These are phyloP conservation scores for Acromyrmex echinatior DNA, from an alignment of 1,140 invertebrate species.

Conservation along the genomic window DNA sequence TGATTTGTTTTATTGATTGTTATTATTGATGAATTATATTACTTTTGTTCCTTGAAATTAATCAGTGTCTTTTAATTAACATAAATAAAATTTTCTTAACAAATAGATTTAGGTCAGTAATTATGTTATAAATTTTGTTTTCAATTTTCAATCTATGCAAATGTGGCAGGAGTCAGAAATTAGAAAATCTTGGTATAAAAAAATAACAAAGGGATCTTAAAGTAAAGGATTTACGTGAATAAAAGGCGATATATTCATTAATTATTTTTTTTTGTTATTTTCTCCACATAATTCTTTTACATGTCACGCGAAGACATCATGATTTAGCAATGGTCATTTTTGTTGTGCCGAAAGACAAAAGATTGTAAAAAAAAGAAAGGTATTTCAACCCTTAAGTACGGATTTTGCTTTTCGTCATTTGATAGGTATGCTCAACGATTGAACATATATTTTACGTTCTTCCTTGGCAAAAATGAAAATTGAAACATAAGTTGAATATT, in stretches of 20 bases:
- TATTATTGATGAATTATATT: too few species aligned
- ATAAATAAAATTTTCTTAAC: too few species aligned
- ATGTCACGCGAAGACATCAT: neutral
- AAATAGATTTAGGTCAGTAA: too few species aligned
- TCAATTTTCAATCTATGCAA: too few species aligned
- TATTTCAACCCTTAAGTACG: conserved; percentile 50
- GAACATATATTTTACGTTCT: neutral
- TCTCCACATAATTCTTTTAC: conserved; percentile 36
- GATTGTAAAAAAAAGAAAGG: neutral
- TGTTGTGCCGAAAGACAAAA: neutral
- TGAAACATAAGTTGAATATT: too few species aligned
- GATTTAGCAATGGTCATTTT: conserved; percentile 2
- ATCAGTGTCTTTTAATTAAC: too few species aligned
- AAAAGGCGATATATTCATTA: conserved; percentile 15
- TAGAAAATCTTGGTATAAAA: neutral
- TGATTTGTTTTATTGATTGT: too few species aligned
- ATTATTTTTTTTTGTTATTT: conserved; percentile 37
- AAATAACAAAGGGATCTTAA: conserved; percentile 2
- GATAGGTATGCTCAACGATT: neutral
- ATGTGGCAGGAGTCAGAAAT: too few species aligned
- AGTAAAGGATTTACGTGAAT: neutral
- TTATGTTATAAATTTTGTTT: too few species aligned
- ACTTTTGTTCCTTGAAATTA: too few species aligned
- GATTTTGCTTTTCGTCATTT: conserved; percentile 23
- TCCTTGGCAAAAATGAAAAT: too few species aligned